phyloP scores from a whole-genome alignment of 2,888 invertebrate species.

The Belgica antarctica region DNA sequence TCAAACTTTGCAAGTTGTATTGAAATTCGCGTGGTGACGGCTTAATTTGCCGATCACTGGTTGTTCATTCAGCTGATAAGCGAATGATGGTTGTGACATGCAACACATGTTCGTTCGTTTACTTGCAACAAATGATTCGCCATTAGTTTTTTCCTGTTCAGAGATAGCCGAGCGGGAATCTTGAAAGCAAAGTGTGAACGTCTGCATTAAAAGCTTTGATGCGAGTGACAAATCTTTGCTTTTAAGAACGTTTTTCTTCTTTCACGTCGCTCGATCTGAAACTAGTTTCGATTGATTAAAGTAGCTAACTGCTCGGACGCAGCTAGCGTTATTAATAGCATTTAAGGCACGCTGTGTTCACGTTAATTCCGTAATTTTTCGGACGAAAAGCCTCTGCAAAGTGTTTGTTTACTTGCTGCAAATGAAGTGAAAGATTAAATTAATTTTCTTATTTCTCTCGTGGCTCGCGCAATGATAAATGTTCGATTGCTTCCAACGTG shows the following conservation, averaged over 20 bases:
- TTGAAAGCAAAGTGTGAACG: conserved; percentile 17
- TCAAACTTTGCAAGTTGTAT: too few relatives aligned
- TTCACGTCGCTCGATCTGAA: background rate
- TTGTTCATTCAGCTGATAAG: background rate
- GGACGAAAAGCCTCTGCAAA: conserved; percentile 20
- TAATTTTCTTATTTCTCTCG: background rate
- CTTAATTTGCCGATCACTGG: too few relatives aligned
- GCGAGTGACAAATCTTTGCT: conserved; percentile 7
- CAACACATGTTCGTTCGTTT: background rate
- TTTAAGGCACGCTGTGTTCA: background rate
- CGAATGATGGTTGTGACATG: conserved; percentile 3
- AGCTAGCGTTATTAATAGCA: conserved; percentile 8
- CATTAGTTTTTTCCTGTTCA: conserved; percentile 10
- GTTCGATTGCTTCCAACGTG: conserved; percentile 15
- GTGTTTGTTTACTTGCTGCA: conserved; percentile 4
- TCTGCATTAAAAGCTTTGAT: background rate
- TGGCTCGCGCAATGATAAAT: background rate
- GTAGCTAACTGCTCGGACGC: conserved; percentile 4
- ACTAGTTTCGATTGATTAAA: background rate
- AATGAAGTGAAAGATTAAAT: conserved; percentile 18
- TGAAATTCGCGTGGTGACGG: background rate
- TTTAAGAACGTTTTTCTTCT: background rate
- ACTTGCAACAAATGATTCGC: conserved; percentile 8
- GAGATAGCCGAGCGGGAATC: background rate
- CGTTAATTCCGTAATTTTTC: background rate